These are phyloP conservation scores for Dynastes grantii DNA, from an alignment of 2,888 invertebrate genomes.

Conservation along the genomic window DNA sequence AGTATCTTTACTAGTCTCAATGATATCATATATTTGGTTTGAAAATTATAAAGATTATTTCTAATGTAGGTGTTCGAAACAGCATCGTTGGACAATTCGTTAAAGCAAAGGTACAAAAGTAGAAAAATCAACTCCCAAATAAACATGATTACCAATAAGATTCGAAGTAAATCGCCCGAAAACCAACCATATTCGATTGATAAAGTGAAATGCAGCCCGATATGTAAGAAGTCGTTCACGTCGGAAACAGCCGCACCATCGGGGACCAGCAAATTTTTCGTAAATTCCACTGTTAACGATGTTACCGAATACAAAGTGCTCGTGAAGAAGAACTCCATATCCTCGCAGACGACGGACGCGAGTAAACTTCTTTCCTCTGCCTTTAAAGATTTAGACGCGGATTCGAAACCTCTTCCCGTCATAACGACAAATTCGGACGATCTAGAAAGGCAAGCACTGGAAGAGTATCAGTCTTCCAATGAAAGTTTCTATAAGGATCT, in stretches of 20 bases:
- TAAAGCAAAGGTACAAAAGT: conserved; percentile 50
- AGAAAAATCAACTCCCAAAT: conserved; percentile 49
- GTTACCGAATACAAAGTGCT: conserved; percentile 42
- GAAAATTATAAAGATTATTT: not conserved
- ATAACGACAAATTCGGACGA: conserved; percentile 69
- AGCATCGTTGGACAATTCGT: conserved; percentile 32
- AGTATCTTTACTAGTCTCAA: too few species aligned
- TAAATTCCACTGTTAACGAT: conserved; percentile 35
- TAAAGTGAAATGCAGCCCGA: conserved; percentile 24
- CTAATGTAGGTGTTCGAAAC: conserved; percentile 24
- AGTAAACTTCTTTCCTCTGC: conserved; percentile 31
- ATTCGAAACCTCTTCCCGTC: conserved; percentile 44
- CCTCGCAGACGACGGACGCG: conserved; percentile 21
- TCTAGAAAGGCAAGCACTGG: conserved; percentile 75
- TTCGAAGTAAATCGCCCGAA: conserved; percentile 51
- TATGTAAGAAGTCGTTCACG: conserved; percentile 24
- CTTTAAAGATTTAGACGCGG: conserved; percentile 41
- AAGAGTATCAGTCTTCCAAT: conserved; percentile 74
- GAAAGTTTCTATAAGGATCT: conserved; percentile 77
- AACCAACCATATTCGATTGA: conserved; percentile 14
- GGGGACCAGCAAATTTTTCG: conserved; percentile 18
- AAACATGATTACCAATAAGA: conserved; percentile 47
- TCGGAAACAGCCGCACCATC: conserved; percentile 9
- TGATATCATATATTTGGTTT: too few species aligned
- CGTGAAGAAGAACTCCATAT: conserved; percentile 42